Conservation (phyloP, 2,888 invertebrate genomes). For the Hypercompe scribonia region DNA sequence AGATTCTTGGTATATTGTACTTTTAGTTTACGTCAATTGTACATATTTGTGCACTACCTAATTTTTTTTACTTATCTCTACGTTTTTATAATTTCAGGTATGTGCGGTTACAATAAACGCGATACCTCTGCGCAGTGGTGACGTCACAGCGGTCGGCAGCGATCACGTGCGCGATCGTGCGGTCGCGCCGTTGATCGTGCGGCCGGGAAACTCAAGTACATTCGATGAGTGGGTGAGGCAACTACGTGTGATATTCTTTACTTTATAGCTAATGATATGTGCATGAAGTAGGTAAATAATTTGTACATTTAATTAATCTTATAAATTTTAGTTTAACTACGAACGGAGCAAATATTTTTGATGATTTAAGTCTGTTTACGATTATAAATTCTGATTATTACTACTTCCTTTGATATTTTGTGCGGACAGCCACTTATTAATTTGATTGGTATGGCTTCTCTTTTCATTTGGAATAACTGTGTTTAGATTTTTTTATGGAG, state of each 20-base stretch:
- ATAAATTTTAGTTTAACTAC: neutral
- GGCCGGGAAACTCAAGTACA: slow-evolving; percentile 49
- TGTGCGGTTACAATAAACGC: slow-evolving; percentile 78
- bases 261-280: slow-evolving; percentile 22
- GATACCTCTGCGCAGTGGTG: slow-evolving; percentile 59
- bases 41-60: neutral
- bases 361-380: neutral
- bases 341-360: slow-evolving; percentile 5
- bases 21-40: neutral
- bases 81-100: slow-evolving; percentile 66
- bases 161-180: slow-evolving; percentile 32
- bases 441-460: neutral
- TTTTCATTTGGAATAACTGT: neutral
- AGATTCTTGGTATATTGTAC: neutral
- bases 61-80: slow-evolving; percentile 16
- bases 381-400: neutral
- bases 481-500: neutral
- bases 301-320: neutral
- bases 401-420: neutral
- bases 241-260: slow-evolving; percentile 52
- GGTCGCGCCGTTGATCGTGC: slow-evolving; percentile 40
- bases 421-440: neutral
- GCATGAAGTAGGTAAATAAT: slow-evolving; percentile 19
- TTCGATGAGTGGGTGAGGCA: slow-evolving; percentile 56
- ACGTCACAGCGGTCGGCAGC: slow-evolving; percentile 54